A percentile compares a stretch with the other conserved stretches of the same genome.
phyloP scores from a whole-genome alignment of 2,113 vertebrate genomes.

The Rhinoptilus africanus region DNA sequence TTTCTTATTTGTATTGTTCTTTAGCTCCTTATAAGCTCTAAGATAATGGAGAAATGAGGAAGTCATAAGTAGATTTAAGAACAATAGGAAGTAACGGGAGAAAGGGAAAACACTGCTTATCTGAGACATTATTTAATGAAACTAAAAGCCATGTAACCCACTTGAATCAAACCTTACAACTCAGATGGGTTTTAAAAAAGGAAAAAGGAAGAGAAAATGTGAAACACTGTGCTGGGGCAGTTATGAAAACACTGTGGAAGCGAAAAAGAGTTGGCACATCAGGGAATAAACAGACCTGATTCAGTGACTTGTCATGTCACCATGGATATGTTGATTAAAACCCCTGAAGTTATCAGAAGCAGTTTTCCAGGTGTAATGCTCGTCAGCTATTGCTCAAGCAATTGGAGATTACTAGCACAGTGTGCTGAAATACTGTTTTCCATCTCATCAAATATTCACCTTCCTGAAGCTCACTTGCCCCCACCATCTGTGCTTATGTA shows the following conservation, averaged over 20 bases:
- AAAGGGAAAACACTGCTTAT: not conserved
- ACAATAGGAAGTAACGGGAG: not conserved
- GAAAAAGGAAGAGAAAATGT: not conserved
- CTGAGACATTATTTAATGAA: not conserved
- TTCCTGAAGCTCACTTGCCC: not conserved
- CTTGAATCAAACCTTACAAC: not conserved
- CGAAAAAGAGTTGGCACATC: not conserved
- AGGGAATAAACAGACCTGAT: not conserved
- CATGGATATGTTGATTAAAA: not conserved
- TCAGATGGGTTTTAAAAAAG: not conserved
- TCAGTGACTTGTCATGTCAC: not conserved
- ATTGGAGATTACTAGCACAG: not conserved
- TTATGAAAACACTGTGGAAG: not conserved
- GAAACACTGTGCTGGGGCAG: not conserved
- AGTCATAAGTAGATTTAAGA: not conserved
- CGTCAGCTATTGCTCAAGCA: slow-evolving; percentile 16
- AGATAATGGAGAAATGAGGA: not conserved
- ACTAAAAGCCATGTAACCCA: not conserved
- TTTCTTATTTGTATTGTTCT: not conserved
- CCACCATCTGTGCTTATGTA: not conserved
- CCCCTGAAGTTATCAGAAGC: not conserved
- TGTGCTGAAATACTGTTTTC: slow-evolving; percentile 12
- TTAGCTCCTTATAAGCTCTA: not conserved
- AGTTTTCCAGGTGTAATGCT: not conserved
- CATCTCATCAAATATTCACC: slow-evolving; percentile 22